Conservation (phyloP, 92 coral and sea anemone genomes). For the Palythoa grandiflora region DNA sequence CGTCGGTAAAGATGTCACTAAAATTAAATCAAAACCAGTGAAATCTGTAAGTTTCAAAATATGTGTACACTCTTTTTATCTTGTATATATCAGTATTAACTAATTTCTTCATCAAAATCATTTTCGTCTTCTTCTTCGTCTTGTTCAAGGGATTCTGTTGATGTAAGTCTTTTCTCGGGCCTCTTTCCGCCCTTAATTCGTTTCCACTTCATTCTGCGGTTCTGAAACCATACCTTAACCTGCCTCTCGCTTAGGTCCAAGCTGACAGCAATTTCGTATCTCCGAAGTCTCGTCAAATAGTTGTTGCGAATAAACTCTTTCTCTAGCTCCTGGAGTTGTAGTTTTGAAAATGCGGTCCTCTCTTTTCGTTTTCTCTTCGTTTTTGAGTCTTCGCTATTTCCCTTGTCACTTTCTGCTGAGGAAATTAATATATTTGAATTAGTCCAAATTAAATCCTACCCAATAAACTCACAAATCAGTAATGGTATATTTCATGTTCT, state of each 20-base stretch:
- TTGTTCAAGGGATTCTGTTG: slow-evolving; percentile 31
- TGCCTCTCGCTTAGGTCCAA: slow-evolving; percentile 90
- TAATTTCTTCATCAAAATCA: slow-evolving; percentile 28
- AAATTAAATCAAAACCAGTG: too few species aligned
- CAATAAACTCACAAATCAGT: background rate
- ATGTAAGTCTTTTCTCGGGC: slow-evolving; percentile 64
- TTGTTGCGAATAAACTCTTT: slow-evolving; percentile 87
- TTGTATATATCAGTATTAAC: slow-evolving; percentile 11
- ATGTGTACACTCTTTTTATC: background rate
- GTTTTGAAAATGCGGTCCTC: slow-evolving; percentile 91
- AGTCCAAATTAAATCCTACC: background rate
- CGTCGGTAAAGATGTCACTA: too few species aligned
- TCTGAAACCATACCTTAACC: slow-evolving; percentile 94
- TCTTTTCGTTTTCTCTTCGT: slow-evolving; percentile 75
- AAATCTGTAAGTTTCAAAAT: too few species aligned
- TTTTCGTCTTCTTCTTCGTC: background rate
- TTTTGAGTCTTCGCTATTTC: slow-evolving; percentile 13
- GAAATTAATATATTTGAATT: background rate
- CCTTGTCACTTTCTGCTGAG: background rate
- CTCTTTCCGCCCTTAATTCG: slow-evolving; percentile 81
- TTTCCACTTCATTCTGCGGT: slow-evolving; percentile 95
- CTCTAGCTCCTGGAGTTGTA: slow-evolving; percentile 89
- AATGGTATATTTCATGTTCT: background rate
- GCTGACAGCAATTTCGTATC: slow-evolving; percentile 90
- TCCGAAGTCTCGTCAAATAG: slow-evolving; percentile 84